Conservation (phyloP, 1,140 invertebrate species). For the Monomorium pharaonis region DNA sequence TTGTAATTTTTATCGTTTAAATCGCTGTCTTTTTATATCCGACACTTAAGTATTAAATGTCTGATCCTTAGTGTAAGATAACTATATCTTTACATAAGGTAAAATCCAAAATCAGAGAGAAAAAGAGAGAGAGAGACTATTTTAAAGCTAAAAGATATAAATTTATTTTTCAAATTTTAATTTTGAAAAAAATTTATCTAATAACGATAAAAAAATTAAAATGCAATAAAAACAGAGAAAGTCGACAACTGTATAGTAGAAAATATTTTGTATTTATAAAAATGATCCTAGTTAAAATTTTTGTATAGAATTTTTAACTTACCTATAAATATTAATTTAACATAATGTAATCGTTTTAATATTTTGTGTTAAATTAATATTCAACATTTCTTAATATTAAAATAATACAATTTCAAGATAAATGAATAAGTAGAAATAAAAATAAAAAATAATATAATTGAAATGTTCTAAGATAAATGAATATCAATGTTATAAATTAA, state of each 20-base stretch:
- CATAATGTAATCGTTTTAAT: too few relatives aligned
- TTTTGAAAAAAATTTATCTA: not conserved
- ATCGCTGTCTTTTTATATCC: not conserved
- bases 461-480: too few relatives aligned
- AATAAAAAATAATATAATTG: too few relatives aligned
- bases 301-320: too few relatives aligned
- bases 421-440: too few relatives aligned
- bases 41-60: not conserved
- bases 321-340: too few relatives aligned
- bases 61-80: not conserved
- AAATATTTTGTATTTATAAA: too few relatives aligned
- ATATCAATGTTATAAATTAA: too few relatives aligned
- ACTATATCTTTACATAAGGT: not conserved
- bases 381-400: too few relatives aligned
- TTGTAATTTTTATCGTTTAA: not conserved
- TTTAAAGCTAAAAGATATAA: not conserved
- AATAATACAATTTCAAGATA: too few relatives aligned
- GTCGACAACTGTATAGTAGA: not conserved
- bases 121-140: not conserved
- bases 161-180: not conserved
- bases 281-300: too few relatives aligned
- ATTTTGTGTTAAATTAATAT: too few relatives aligned
- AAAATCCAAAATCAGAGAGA: not conserved
- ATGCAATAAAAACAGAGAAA: slow-evolving; percentile 24
- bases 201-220: not conserved